phyloP scores from a whole-genome alignment of 2,888 invertebrate species.

The Aphidius colemani region DNA sequence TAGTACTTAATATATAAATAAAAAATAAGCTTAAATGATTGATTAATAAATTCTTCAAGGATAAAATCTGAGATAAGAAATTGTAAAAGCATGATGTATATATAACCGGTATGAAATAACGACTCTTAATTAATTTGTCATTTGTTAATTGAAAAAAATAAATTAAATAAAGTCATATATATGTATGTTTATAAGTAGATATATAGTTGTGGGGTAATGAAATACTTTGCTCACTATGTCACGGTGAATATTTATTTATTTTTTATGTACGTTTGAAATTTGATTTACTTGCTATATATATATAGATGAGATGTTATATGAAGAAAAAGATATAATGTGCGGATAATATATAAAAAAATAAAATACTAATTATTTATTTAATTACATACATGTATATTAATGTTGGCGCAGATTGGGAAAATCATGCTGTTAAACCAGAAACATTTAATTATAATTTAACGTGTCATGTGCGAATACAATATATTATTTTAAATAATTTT shows the following conservation, averaged over 20 bases:
- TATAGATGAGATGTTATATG: conserved; percentile 10
- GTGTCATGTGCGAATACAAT: not conserved
- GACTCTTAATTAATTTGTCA: conserved; percentile 49
- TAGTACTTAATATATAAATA: no score
- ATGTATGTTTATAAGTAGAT: no score
- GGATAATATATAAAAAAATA: conserved; percentile 27
- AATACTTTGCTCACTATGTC: conserved; percentile 32
- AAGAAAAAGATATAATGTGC: not conserved
- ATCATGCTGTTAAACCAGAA: not conserved
- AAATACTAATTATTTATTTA: not conserved
- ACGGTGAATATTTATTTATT: conserved; percentile 29
- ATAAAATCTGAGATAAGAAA: not conserved
- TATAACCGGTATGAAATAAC: conserved; percentile 43
- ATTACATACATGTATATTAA: conserved; percentile 11
- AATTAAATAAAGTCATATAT: conserved; percentile 23
- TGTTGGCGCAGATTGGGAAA: no score
- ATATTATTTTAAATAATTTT: conserved; percentile 6
- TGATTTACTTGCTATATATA: conserved; percentile 33
- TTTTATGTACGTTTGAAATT: conserved; percentile 17
- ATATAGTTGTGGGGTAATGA: conserved; percentile 31
- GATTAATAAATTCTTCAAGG: not conserved
- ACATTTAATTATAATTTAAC: conserved; percentile 4
- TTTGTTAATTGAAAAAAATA: conserved; percentile 44
- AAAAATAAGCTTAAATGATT: no score
- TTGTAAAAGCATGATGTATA: conserved; percentile 19